A percentile compares a stretch with the other conserved stretches of the same genome.
Conservation (phyloP, 2,113 vertebrate genomes). For the Phalacrocorax pelagicus region DNA sequence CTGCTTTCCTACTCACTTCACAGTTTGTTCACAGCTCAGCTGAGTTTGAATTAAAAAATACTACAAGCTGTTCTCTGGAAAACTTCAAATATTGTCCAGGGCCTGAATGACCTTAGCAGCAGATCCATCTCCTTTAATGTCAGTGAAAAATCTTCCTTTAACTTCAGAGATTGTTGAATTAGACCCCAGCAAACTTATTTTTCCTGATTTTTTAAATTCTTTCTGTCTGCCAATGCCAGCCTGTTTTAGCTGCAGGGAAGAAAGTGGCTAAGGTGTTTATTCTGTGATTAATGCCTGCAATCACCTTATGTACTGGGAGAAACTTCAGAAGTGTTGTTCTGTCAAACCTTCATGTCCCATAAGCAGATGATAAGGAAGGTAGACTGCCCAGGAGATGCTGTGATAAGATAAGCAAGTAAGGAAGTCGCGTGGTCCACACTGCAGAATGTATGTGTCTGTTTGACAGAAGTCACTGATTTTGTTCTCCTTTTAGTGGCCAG, state of each 20-base stretch:
- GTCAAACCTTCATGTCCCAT: neutral
- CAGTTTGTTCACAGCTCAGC: neutral
- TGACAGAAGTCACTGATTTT: neutral
- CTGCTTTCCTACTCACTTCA: neutral
- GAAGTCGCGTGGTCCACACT: neutral
- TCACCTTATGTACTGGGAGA: neutral
- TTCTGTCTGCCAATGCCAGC: neutral
- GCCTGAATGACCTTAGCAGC: neutral
- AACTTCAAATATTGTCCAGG: conserved; percentile 20
- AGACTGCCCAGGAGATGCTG: neutral
- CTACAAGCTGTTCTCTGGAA: neutral
- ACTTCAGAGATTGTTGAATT: conserved; percentile 11
- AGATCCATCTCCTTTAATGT: neutral
- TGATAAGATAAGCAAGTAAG: neutral
- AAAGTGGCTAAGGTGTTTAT: neutral
- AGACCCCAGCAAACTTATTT: neutral
- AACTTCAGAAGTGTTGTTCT: neutral
- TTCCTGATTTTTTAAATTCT: neutral
- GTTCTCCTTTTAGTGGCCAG: neutral
- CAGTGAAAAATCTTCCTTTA: conserved; percentile 23
- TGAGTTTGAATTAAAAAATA: conserved; percentile 23
- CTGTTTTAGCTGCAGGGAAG: neutral
- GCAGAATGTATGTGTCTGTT: neutral
- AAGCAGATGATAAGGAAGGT: neutral
- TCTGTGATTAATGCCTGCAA: conserved; percentile 26